A percentile compares a stretch with the other conserved stretches of the same genome.
These are phyloP conservation scores for Isichthys henryi DNA, from an alignment of 2,113 vertebrate genomes.

Conservation along the genomic window DNA sequence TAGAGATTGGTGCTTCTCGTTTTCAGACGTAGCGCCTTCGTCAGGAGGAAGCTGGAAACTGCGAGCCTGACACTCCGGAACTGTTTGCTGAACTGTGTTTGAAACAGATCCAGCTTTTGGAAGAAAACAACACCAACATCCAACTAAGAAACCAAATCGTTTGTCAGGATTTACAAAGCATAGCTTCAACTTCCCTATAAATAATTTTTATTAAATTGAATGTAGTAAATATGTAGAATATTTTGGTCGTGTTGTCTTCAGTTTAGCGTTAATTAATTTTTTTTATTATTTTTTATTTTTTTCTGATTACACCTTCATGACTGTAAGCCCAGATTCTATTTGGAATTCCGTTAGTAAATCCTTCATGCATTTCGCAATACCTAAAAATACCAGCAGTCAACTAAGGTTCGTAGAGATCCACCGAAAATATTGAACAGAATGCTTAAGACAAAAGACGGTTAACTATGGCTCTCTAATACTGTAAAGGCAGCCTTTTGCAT, in stretches of 20 bases:
- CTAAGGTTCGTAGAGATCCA: too few relatives aligned
- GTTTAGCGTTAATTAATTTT: not conserved
- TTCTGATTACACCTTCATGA: not conserved
- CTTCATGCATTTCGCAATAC: not conserved
- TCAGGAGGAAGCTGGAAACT: conserved; percentile 1
- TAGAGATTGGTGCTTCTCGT: not conserved
- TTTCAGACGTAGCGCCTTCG: not conserved
- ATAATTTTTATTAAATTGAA: not conserved
- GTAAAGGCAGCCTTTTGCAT: not conserved
- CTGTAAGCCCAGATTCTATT: not conserved
- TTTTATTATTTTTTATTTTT: not conserved
- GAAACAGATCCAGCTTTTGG: not conserved
- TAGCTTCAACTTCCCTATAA: not conserved
- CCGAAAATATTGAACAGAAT: too few relatives aligned
- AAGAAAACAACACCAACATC: not conserved
- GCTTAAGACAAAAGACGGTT: not conserved
- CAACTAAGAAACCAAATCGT: not conserved
- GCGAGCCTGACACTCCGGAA: not conserved
- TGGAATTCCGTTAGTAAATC: not conserved
- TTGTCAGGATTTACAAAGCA: not conserved
- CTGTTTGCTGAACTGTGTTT: not conserved
- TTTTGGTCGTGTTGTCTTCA: not conserved
- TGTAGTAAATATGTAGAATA: not conserved
- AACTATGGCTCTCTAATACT: not conserved
- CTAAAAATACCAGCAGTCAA: not conserved